Percentiles rank a stretch among this genome's conserved stretches.
Conservation (phyloP, 2,888 invertebrate species). For the Xestia xanthographa region DNA sequence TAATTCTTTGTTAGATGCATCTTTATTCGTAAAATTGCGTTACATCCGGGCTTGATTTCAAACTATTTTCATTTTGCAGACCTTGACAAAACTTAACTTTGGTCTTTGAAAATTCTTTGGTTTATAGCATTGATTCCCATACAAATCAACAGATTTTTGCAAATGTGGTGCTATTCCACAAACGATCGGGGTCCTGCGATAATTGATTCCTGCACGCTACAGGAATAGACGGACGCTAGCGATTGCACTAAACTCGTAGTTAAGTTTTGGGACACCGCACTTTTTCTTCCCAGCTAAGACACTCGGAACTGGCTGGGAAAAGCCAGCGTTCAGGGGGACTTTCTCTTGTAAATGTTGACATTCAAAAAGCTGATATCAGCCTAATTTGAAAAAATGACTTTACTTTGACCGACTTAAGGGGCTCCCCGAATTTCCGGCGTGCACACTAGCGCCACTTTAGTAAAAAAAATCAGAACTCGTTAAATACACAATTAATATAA, state of each 20-base stretch:
- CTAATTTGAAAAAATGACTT: neutral
- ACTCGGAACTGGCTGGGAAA: neutral
- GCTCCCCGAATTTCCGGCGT: no score
- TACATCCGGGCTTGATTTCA: neutral
- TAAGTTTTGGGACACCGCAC: neutral
- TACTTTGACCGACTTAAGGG: no score
- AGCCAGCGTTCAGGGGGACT: neutral
- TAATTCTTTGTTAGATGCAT: constrained; percentile 4
- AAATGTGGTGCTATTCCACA: neutral
- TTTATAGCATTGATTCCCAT: neutral
- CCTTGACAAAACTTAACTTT: neutral
- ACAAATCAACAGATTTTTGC: no score
- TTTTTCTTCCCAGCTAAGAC: neutral
- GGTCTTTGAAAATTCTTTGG: no score
- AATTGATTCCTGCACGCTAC: neutral
- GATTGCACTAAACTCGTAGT: neutral
- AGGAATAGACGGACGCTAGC: neutral
- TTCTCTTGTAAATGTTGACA: neutral
- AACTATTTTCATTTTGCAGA: neutral
- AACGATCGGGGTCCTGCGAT: neutral
- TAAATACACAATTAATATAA: no score
- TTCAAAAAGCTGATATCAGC: neutral
- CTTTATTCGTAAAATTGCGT: neutral
- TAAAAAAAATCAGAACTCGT: no score
- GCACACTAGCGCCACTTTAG: no score